Evolutionary conservation across 2,113 vertebrate genomes (phyloP).

Genomic region (Cryptotis parvus): DNA sequence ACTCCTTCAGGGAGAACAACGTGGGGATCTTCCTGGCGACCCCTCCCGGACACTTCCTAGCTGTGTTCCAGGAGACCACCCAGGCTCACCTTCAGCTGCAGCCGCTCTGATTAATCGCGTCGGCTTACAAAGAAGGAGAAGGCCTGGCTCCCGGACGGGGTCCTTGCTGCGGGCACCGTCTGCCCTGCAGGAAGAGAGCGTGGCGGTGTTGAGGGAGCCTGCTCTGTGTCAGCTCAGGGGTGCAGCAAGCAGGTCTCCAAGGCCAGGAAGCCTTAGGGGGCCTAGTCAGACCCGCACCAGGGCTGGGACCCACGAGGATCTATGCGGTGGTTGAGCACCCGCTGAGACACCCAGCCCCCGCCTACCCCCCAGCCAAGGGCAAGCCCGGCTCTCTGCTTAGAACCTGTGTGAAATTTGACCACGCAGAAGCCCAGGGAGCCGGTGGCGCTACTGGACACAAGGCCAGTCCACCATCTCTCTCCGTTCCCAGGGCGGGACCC

Average conservation of each 20-base stretch:
- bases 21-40: too few relatives aligned
- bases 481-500: not conserved
- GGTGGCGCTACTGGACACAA: too few relatives aligned
- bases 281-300: not conserved
- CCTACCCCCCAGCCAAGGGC: too few relatives aligned
- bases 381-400: too few relatives aligned
- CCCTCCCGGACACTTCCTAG: not conserved
- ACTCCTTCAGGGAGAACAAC: too few relatives aligned
- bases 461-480: not conserved
- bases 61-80: not conserved
- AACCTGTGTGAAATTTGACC: too few relatives aligned
- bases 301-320: not conserved
- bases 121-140: slow-evolving; percentile 96
- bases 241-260: not conserved
- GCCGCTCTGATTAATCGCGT: slow-evolving; percentile 89
- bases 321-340: too few relatives aligned
- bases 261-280: not conserved
- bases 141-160: slow-evolving; percentile 94
- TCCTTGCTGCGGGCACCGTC: slow-evolving; percentile 92
- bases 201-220: not conserved
- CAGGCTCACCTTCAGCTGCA: slow-evolving; percentile 91
- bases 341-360: too few relatives aligned
- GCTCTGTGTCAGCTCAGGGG: not conserved
- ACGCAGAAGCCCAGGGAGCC: too few relatives aligned
- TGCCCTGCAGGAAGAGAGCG: slow-evolving; percentile 76